phyloP scores from a whole-genome alignment of 23 tunicate genomes.

The Styela clava region DNA sequence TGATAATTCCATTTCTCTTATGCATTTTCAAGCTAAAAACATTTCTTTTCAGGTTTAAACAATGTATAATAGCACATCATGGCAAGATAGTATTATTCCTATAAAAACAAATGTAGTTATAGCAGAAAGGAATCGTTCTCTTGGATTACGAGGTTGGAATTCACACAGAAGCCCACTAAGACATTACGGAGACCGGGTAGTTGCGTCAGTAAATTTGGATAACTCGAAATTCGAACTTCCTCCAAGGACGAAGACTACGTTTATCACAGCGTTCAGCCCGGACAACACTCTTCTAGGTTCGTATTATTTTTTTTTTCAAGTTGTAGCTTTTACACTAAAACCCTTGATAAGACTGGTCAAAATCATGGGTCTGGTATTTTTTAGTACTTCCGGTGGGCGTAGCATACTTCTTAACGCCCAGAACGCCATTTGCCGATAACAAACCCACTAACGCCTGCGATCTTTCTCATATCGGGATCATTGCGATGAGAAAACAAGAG shows the following conservation, averaged over 20 bases:
- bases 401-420: too few relatives aligned
- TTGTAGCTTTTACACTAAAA: too few relatives aligned
- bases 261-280: constrained; percentile 72
- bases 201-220: background rate
- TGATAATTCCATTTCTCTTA: too few relatives aligned
- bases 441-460: too few relatives aligned
- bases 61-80: constrained; percentile 5
- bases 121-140: constrained; percentile 7
- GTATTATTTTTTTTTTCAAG: background rate
- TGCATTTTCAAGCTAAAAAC: too few relatives aligned
- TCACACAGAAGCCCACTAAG: constrained; percentile 11
- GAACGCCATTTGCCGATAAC: too few relatives aligned
- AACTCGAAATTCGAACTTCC: constrained; percentile 33
- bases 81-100: constrained; percentile 10
- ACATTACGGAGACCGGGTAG: constrained; percentile 7
- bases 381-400: too few relatives aligned
- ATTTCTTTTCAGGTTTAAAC: too few relatives aligned
- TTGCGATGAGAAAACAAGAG: too few relatives aligned
- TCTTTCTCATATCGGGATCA: too few relatives aligned
- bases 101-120: constrained; percentile 5
- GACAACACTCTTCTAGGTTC: constrained; percentile 25
- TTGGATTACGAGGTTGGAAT: constrained; percentile 24
- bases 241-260: constrained; percentile 57
- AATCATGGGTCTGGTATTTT: too few relatives aligned
- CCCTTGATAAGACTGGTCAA: too few relatives aligned